These are phyloP conservation scores for Campaea margaritaria DNA, from an alignment of 2,888 invertebrate species.

Conservation along the genomic window DNA sequence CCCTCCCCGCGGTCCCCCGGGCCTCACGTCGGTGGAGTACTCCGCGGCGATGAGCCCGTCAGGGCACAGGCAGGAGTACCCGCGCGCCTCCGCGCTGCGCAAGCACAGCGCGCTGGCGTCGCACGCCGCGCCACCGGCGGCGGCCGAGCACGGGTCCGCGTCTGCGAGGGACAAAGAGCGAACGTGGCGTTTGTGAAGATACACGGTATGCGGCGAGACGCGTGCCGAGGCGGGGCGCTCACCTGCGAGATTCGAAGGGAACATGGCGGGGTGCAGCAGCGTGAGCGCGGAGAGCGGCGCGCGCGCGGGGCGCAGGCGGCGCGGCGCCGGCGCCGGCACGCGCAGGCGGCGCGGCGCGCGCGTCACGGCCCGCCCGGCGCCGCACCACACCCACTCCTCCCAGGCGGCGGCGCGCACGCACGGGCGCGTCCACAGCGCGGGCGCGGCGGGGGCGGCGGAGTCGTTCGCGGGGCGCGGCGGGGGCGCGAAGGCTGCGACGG, in stretches of 20 bases:
- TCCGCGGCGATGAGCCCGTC: constrained; percentile 74
- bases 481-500: constrained; percentile 58
- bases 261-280: constrained; percentile 56
- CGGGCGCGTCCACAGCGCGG: constrained; percentile 42
- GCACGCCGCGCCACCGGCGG: constrained; percentile 69
- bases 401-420: constrained; percentile 63
- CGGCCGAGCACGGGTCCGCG: constrained; percentile 85
- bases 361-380: constrained; percentile 59
- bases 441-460: constrained; percentile 16
- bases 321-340: constrained; percentile 28
- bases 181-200: no score
- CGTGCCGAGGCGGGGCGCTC: constrained; percentile 14
- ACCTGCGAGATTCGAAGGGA: constrained; percentile 40
- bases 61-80: constrained; percentile 83
- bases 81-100: constrained; percentile 72
- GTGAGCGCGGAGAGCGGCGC: constrained; percentile 54
- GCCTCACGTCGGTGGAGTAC: constrained; percentile 48
- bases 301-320: constrained; percentile 40
- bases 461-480: constrained; percentile 37
- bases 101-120: constrained; percentile 87
- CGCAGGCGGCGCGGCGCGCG: constrained; percentile 40
- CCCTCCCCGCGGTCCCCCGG: neutral
- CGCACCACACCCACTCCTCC: constrained; percentile 76
- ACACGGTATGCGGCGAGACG: no score
- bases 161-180: no score